These are phyloP conservation scores for Mythimna pallens DNA, from an alignment of 2,888 invertebrate genomes.

Conservation along the genomic window DNA sequence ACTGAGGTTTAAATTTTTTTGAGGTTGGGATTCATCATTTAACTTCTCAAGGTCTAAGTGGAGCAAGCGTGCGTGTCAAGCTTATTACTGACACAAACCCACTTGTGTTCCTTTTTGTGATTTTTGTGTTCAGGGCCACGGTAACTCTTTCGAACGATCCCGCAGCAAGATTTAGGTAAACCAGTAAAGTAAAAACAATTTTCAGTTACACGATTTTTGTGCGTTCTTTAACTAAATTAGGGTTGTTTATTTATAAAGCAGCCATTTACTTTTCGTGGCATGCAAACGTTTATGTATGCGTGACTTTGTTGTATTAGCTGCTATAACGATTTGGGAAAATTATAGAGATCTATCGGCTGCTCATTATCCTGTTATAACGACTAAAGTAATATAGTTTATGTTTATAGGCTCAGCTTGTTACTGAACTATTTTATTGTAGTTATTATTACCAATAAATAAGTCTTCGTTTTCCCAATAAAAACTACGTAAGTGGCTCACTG, in stretches of 20 bases:
- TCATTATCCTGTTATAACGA: conserved; percentile 37
- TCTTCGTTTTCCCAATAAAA: conserved; percentile 1
- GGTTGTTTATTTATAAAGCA: conserved; percentile 51
- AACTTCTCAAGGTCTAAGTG: too few relatives aligned
- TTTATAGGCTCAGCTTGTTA: conserved; percentile 16
- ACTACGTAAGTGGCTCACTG: background rate
- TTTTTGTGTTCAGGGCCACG: too few relatives aligned
- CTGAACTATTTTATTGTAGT: conserved; percentile 11
- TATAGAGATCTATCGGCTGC: conserved; percentile 50
- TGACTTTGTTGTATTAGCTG: conserved; percentile 50
- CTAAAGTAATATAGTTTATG: conserved; percentile 36
- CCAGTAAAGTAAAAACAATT: conserved; percentile 19
- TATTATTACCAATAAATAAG: conserved; percentile 4
- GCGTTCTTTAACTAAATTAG: conserved; percentile 41
- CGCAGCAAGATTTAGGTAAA: conserved; percentile 8
- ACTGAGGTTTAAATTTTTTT: too few relatives aligned
- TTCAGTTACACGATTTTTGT: conserved; percentile 26
- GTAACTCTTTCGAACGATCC: too few relatives aligned
- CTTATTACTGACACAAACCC: too few relatives aligned
- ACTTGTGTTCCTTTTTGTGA: too few relatives aligned
- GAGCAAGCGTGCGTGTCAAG: too few relatives aligned
- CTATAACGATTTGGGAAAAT: conserved; percentile 47
- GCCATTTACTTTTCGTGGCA: conserved; percentile 44
- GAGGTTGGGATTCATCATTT: too few relatives aligned
- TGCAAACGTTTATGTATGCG: conserved; percentile 54